Conservation (phyloP, 2,113 vertebrate genomes). For the Centropus bengalensis region DNA sequence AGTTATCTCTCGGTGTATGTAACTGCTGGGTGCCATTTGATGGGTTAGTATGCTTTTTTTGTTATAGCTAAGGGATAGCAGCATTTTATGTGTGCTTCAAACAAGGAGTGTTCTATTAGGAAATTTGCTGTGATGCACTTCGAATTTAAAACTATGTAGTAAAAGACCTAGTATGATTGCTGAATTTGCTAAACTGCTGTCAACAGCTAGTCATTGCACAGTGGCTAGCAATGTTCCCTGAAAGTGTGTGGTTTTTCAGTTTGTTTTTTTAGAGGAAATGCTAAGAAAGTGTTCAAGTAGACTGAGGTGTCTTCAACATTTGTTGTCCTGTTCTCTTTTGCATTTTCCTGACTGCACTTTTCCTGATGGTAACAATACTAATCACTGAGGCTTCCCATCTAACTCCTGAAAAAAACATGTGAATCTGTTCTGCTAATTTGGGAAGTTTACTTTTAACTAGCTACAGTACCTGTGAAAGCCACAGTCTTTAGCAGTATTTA, state of each 20-base stretch:
- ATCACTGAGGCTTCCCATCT: not conserved
- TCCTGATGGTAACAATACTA: not conserved
- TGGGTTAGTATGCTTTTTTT: not conserved
- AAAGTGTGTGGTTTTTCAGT: not conserved
- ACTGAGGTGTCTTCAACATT: not conserved
- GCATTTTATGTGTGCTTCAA: not conserved
- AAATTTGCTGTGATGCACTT: not conserved
- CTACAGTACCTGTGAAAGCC: rapidly evolving
- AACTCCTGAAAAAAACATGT: not conserved
- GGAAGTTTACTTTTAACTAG: not conserved
- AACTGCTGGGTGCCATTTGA: not conserved
- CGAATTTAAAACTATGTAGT: not conserved
- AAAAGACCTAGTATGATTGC: not conserved
- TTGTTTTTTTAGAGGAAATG: not conserved
- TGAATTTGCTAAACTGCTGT: constrained; percentile 39
- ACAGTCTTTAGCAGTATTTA: not conserved
- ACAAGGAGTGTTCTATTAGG: not conserved
- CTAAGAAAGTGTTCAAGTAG: not conserved
- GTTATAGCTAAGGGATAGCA: not conserved
- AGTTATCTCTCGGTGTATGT: not conserved
- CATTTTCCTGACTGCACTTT: rapidly evolving
- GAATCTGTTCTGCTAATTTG: not conserved
- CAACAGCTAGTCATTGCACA: not conserved
- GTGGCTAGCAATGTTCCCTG: not conserved
- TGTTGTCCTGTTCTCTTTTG: not conserved